Evolutionary conservation across 2,888 invertebrate genomes (phyloP).

Genomic region (Acanthosepion pharaonis): DNA sequence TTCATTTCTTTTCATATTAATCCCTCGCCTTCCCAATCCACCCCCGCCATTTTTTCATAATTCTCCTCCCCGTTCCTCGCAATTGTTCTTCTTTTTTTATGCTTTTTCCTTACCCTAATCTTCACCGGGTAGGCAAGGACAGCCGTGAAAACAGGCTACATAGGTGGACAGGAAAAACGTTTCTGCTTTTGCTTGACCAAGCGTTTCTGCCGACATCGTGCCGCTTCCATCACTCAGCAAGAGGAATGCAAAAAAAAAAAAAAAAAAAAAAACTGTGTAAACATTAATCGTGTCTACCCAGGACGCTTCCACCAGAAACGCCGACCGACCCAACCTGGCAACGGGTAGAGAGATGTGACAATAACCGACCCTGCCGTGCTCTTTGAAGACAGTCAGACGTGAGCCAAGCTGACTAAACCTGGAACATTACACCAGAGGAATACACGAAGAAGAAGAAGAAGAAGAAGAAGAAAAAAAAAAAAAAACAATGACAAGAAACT

Average conservation of each 20-base stretch:
- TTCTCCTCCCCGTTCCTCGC: too few relatives aligned
- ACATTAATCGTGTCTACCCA: neutral
- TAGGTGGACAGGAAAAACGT: neutral
- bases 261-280: neutral
- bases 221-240: neutral
- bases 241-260: neutral
- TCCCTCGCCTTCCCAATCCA: too few relatives aligned
- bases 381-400: constrained; percentile 7
- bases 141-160: neutral
- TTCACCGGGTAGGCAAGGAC: neutral
- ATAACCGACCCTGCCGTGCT: neutral
- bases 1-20: neutral
- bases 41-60: too few relatives aligned
- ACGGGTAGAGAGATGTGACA: neutral
- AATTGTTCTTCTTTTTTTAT: too few relatives aligned
- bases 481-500: neutral
- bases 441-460: neutral
- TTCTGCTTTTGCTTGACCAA: neutral
- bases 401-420: neutral
- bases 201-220: neutral
- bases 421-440: neutral
- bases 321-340: neutral
- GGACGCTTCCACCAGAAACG: neutral
- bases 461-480: neutral
- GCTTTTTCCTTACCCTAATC: neutral